Evolutionary conservation across 2,888 invertebrate species (phyloP).

Genomic region (Drosophila lacicola): DNA sequence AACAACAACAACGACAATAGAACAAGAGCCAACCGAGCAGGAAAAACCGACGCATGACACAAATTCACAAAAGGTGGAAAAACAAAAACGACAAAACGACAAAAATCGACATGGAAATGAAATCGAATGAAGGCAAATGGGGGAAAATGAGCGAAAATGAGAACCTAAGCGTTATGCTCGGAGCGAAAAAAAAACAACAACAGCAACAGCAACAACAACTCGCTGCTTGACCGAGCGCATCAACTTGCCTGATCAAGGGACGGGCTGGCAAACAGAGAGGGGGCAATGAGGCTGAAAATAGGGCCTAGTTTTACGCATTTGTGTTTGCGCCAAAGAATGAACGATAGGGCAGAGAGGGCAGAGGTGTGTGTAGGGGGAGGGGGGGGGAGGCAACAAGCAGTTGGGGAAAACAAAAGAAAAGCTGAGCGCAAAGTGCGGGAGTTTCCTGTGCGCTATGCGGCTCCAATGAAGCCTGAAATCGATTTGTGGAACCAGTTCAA

Average conservation of each 20-base stretch:
- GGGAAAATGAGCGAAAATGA: conserved; percentile 52
- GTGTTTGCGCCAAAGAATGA: conserved; percentile 51
- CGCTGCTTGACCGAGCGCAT: conserved; percentile 72
- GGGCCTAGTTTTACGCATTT: conserved; percentile 67
- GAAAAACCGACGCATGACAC: conserved; percentile 74
- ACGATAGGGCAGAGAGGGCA: not conserved
- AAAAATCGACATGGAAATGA: conserved; percentile 74
- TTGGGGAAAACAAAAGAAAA: conserved; percentile 49
- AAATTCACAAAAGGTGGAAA: conserved; percentile 71
- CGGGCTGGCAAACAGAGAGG: conserved; percentile 4
- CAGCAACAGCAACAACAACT: conserved; percentile 33
- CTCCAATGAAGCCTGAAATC: conserved; percentile 83
- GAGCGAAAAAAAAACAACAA: conserved; percentile 30
- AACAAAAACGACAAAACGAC: conserved; percentile 51
- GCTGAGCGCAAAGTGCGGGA: conserved; percentile 65
- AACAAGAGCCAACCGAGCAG: conserved; percentile 35
- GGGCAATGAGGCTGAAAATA: not conserved
- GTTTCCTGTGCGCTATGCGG: conserved; percentile 72
- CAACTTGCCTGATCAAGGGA: conserved; percentile 39
- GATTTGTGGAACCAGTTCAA: conserved; percentile 57
- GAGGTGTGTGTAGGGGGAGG: not conserved
- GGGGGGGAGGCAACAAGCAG: not conserved
- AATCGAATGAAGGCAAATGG: conserved; percentile 62
- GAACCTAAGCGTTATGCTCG: conserved; percentile 34
- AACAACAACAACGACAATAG: conserved; percentile 9